Percentiles rank a stretch among this genome's conserved stretches.
Conservation (phyloP, 2,888 invertebrate species). For the Limenitis camilla region DNA sequence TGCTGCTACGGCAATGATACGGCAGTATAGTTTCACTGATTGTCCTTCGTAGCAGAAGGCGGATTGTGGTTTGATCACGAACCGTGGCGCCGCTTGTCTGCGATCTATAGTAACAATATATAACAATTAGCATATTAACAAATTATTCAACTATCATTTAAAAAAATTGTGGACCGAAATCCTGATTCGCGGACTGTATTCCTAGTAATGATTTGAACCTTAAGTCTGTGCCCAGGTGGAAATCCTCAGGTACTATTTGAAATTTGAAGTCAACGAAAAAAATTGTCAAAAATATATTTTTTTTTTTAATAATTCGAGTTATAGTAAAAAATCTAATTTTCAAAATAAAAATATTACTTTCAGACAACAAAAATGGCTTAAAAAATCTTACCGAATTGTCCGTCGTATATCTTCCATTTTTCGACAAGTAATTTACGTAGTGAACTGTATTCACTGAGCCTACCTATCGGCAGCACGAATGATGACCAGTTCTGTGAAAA, state of each 20-base stretch:
- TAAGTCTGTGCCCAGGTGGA: too few species aligned
- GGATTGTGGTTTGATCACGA: constrained; percentile 96
- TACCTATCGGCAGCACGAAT: constrained; percentile 94
- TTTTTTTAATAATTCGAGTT: too few species aligned
- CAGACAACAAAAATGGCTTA: not conserved
- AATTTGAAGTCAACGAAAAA: too few species aligned
- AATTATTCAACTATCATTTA: too few species aligned
- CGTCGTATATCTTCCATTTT: constrained; percentile 97
- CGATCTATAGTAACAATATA: constrained; percentile 79
- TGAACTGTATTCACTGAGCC: constrained; percentile 97
- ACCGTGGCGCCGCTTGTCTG: constrained; percentile 97
- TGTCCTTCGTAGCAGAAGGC: constrained; percentile 98
- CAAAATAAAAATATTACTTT: not conserved
- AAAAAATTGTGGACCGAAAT: too few species aligned
- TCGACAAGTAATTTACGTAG: constrained; percentile 95
- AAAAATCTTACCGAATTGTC: constrained; percentile 85
- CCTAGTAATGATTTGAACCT: too few species aligned
- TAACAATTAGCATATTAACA: too few species aligned
- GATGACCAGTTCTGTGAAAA: constrained; percentile 70
- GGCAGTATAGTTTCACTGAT: constrained; percentile 97
- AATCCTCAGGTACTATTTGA: too few species aligned
- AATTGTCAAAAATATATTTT: too few species aligned
- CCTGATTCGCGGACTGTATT: too few species aligned
- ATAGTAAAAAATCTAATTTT: not conserved
- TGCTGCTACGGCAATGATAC: constrained; percentile 94